phyloP scores from a whole-genome alignment of 1,140 invertebrate genomes.

The Metopolophium dirhodum region DNA sequence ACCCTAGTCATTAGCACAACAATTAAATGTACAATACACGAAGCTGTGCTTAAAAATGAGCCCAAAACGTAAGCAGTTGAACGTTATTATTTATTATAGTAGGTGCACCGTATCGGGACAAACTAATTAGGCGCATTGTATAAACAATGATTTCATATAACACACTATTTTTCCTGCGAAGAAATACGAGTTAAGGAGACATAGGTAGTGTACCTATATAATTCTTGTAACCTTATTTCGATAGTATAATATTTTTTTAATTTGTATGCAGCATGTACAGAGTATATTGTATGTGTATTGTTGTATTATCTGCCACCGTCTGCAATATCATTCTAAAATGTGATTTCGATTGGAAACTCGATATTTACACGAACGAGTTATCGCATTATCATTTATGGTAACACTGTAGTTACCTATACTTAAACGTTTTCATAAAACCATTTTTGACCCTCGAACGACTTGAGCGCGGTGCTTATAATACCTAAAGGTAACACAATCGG shows the following conservation, averaged over 20 bases:
- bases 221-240: background rate
- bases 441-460: background rate
- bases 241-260: background rate
- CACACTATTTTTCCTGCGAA: background rate
- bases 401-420: background rate
- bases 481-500: background rate
- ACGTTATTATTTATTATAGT: background rate
- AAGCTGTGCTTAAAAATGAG: background rate
- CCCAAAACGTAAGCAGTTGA: background rate
- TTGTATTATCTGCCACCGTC: background rate
- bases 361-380: background rate
- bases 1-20: background rate
- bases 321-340: background rate
- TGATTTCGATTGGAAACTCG: background rate
- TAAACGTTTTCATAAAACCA: background rate
- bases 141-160: background rate
- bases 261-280: no score
- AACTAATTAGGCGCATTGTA: background rate
- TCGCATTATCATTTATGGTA: background rate
- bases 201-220: background rate
- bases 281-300: no score
- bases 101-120: background rate
- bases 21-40: background rate
- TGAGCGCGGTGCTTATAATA: background rate
- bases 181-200: background rate